Base-by-base conservation (phyloP, 2,797 vertebrate genomes). In the Gambusia yucatana region DNA sequence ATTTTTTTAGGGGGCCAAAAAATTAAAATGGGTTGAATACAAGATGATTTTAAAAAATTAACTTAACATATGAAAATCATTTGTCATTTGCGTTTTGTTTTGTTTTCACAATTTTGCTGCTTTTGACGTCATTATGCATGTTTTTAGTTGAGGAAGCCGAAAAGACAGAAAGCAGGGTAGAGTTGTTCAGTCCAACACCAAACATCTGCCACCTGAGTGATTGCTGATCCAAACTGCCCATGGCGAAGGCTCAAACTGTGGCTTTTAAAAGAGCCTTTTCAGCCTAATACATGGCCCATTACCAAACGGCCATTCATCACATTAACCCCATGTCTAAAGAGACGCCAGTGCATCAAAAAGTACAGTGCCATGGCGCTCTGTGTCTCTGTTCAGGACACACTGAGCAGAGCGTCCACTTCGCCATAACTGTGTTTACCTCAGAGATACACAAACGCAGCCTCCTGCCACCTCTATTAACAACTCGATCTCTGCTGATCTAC, bases 251-350 rank as follows among this genome's bases (percentile, higher is more conserved):
- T 91, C 72, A 4, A 89, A 76, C 86, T 89, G 16, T 14, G 84
- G 90, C 87, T 94, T 93, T 94, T 95, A 88, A 89, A 94, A 84
- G 82, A 89, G 83, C 84, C 79, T 82, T 89, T 94, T 92, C 77
- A 69, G 86, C 87, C 82, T 91, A 94, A 95, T 93, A 91, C 93
- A 94, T 94, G 92, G 90, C 88, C 92, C 92, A 94, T 95, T 95
- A 95, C 88, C 92, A 93, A 90, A 92, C 67, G 83, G 83, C 83
- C 84, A 93, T 95, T 90, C 90, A 93, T 96, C 93, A 95, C 88
- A 85, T 89, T 79, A 86, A 85, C 84, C 91, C 88, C 78, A 79
- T 72, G 81, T 91, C 75, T 79, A 87, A 88, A 93, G 86, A 87
- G 82, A 88, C 86, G 91, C 80, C 86, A 85, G 88, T 87, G 81